phyloP scores from a whole-genome alignment of 2,888 invertebrate species.

The Crossocerus cetratus region DNA sequence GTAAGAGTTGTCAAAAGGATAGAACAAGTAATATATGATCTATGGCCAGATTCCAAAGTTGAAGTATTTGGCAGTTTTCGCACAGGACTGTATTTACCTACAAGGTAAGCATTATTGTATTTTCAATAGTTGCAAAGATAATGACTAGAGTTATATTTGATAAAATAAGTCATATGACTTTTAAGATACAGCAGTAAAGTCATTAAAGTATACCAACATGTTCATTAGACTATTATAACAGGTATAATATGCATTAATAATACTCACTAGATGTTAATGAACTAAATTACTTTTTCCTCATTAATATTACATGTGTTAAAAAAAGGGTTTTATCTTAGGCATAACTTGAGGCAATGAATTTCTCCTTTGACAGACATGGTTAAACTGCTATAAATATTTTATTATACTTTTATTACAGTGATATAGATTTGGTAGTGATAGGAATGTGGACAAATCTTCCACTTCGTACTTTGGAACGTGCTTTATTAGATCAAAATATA shows the following conservation, averaged over 20 bases:
- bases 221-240: no score
- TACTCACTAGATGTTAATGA: no score
- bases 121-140: slow-evolving; percentile 32
- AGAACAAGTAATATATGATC: slow-evolving; percentile 88
- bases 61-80: slow-evolving; percentile 99
- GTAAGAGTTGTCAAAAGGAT: slow-evolving; percentile 93
- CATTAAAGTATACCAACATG: no score
- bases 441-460: slow-evolving; percentile 95
- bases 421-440: slow-evolving; percentile 82
- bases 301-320: no score
- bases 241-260: no score
- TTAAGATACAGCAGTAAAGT: no score
- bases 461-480: slow-evolving; percentile 93
- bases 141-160: slow-evolving; percentile 6
- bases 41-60: slow-evolving; percentile 96
- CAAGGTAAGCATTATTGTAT: slow-evolving; percentile 81
- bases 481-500: slow-evolving; percentile 92
- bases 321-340: no score
- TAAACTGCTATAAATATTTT: neutral
- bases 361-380: no score
- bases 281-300: no score
- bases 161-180: no score
- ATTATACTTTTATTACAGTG: slow-evolving; percentile 77
- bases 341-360: no score
- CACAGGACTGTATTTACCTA: slow-evolving; percentile 97